Conservation (phyloP, 2,797 vertebrate genomes). For the Phoxinus dragarum region DNA sequence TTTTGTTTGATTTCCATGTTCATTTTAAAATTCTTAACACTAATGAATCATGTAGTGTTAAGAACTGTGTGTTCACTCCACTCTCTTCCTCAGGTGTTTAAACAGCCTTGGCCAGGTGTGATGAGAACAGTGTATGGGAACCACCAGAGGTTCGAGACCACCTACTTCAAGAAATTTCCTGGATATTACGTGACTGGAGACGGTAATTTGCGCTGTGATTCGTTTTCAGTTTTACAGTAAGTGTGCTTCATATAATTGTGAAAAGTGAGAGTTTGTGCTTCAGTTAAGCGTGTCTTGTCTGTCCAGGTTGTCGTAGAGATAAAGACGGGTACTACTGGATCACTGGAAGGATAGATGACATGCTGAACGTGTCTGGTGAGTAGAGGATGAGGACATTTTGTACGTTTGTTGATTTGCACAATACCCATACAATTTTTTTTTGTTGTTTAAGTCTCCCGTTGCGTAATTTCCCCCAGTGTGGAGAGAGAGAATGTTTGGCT, state of each 20-base stretch:
- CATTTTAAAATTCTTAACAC: neutral
- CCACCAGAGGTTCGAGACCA: constrained; percentile 88
- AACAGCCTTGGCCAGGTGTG: constrained; percentile 96
- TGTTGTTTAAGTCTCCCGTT: neutral
- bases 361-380: constrained; percentile 97
- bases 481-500: neutral
- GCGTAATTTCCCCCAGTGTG: neutral
- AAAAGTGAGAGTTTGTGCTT: neutral
- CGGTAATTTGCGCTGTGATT: constrained; percentile 75
- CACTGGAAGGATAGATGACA: constrained; percentile 96
- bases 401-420: neutral
- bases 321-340: constrained; percentile 98
- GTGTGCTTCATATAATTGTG: no score
- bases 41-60: neutral
- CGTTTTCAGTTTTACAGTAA: neutral
- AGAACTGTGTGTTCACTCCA: neutral
- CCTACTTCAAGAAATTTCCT: constrained; percentile 96
- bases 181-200: constrained; percentile 97
- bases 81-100: constrained; percentile 86
- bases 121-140: constrained; percentile 93
- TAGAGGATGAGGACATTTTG: neutral
- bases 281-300: neutral
- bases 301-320: constrained; percentile 91
- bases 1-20: neutral
- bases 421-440: neutral